These are phyloP conservation scores for Caenorhabditis sulstoni DNA, from an alignment of 2,888 invertebrate species.

Conservation along the genomic window DNA sequence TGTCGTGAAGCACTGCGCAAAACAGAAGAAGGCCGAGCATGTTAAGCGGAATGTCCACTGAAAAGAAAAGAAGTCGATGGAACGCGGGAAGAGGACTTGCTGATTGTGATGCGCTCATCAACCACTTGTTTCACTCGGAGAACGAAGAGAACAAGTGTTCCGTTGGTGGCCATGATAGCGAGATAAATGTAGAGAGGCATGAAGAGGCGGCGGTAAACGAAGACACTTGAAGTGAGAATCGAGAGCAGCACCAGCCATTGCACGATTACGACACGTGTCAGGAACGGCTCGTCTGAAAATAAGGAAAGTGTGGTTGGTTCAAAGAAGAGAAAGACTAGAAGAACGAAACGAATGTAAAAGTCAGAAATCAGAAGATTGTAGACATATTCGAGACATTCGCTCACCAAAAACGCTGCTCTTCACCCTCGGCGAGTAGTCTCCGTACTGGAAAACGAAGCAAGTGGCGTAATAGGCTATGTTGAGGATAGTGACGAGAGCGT, in stretches of 20 bases:
- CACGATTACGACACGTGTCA: constrained; percentile 47
- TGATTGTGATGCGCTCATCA: constrained; percentile 35
- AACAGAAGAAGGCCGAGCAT: constrained; percentile 47
- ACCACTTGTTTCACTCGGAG: constrained; percentile 38
- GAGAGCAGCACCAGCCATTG: constrained; percentile 37
- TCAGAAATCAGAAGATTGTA: too few species aligned
- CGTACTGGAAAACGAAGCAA: constrained; percentile 47
- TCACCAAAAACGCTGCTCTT: constrained; percentile 27
- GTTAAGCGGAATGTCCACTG: constrained; percentile 56
- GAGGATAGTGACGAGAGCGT: constrained; percentile 21
- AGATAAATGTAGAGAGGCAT: constrained; percentile 52
- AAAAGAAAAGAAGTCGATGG: not conserved
- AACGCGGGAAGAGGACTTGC: constrained; percentile 18
- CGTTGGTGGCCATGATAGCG: constrained; percentile 43
- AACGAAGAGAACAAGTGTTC: constrained; percentile 40
- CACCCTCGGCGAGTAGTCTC: constrained; percentile 30
- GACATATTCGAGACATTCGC: too few species aligned
- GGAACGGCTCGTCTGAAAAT: constrained; percentile 37
- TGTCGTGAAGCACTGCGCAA: constrained; percentile 38
- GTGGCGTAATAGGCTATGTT: constrained; percentile 31
- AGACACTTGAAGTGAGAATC: constrained; percentile 27
- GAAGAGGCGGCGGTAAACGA: constrained; percentile 48
- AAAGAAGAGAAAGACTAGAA: too few species aligned
- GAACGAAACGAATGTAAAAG: too few species aligned
- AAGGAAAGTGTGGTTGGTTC: not conserved